These are phyloP conservation scores for Eurytoma californica DNA, from an alignment of 2,888 invertebrate genomes.

Conservation along the genomic window DNA sequence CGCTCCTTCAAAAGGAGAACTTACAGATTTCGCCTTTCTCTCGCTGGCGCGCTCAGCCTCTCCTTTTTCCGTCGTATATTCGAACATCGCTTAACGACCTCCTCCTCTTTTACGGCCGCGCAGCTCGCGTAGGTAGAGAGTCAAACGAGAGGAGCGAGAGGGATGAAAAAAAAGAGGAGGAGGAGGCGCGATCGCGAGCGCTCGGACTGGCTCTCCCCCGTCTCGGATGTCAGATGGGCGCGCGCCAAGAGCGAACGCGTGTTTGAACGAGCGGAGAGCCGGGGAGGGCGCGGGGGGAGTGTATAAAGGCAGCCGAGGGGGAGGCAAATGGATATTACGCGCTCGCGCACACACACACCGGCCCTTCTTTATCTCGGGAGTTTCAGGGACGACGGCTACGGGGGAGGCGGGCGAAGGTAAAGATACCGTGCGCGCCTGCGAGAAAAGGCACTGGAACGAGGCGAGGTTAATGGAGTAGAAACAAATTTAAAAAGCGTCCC, in stretches of 20 bases:
- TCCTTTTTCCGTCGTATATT: constrained; percentile 12
- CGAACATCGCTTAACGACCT: constrained; percentile 43
- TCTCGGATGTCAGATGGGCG: background rate
- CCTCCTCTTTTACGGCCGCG: constrained; percentile 28
- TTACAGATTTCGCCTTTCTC: constrained; percentile 23
- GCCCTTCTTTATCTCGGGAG: constrained; percentile 54
- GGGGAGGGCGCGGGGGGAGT: background rate
- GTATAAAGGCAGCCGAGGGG: background rate
- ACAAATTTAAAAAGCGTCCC: constrained; percentile 67
- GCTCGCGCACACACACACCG: constrained; percentile 53
- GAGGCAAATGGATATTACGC: constrained; percentile 63
- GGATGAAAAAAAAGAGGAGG: constrained; percentile 7
- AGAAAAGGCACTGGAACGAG: constrained; percentile 55
- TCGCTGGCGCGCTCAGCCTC: background rate
- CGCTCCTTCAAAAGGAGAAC: constrained; percentile 15
- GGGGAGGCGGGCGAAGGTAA: constrained; percentile 38
- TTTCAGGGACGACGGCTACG: constrained; percentile 36
- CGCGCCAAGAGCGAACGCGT: background rate
- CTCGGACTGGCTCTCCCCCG: constrained; percentile 24
- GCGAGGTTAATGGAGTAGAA: constrained; percentile 68
- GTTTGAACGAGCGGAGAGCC: constrained; percentile 7
- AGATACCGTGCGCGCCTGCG: constrained; percentile 11
- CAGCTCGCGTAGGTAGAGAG: constrained; percentile 5
- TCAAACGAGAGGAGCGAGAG: constrained; percentile 21
- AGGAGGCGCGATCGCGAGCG: constrained; percentile 3